phyloP scores from a whole-genome alignment of 2,797 vertebrate species.

The Pampus argenteus region DNA sequence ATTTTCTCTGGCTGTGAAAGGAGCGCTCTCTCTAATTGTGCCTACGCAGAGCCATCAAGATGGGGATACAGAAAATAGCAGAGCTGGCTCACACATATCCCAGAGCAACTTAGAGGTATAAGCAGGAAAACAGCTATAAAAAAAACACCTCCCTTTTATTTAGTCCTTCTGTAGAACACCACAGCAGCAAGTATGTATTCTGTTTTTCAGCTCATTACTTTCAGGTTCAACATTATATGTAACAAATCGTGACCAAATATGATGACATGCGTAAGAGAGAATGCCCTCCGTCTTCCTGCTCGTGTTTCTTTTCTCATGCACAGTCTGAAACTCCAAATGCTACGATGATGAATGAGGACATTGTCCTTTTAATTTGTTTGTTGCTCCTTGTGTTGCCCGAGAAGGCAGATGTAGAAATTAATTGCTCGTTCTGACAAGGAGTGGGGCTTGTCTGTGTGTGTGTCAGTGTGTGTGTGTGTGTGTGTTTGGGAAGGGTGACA shows the following conservation, averaged over 20 bases:
- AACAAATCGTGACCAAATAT: conserved; percentile 44
- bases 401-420: conserved; percentile 82
- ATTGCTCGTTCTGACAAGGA: conserved; percentile 76
- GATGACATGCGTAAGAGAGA: conserved; percentile 31
- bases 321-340: conserved; percentile 40
- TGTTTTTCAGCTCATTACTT: conserved; percentile 50
- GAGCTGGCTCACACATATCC: conserved; percentile 47
- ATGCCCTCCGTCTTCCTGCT: conserved; percentile 34
- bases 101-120: conserved; percentile 44
- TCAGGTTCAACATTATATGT: conserved; percentile 46
- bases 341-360: conserved; percentile 66
- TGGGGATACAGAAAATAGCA: conserved; percentile 67
- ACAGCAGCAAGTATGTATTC: conserved; percentile 1
- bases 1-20: conserved; percentile 83
- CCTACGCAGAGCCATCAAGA: conserved; percentile 72
- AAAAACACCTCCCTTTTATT: conserved; percentile 50
- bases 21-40: conserved; percentile 79
- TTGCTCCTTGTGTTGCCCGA: conserved; percentile 69
- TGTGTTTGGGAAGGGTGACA: conserved; percentile 36
- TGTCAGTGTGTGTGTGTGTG: conserved; percentile 22
- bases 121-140: conserved; percentile 49
- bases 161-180: conserved; percentile 24
- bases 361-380: conserved; percentile 76
- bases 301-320: conserved; percentile 39
- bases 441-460: conserved; percentile 19